Evolutionary conservation across 2,113 vertebrate species (phyloP).

Genomic region (Ascaphus truei): DNA sequence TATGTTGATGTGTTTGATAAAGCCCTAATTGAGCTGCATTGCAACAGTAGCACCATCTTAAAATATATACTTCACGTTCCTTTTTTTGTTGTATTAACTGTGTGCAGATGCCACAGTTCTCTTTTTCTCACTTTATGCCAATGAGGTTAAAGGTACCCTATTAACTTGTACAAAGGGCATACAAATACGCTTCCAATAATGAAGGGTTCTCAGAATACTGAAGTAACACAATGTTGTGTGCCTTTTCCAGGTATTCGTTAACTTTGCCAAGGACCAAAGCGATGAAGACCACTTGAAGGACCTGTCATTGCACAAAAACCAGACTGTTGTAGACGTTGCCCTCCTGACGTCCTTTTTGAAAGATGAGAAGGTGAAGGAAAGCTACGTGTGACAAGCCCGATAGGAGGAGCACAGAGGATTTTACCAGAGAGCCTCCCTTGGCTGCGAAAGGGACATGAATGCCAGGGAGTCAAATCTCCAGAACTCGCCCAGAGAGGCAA

Average conservation of each 20-base stretch:
- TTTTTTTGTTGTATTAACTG: too few species aligned
- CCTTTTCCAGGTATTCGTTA: slow-evolving; percentile 87
- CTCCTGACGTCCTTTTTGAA: slow-evolving; percentile 61
- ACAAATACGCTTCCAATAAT: too few species aligned
- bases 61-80: too few species aligned
- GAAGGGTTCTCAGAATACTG: too few species aligned
- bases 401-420: slow-evolving; percentile 38
- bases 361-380: slow-evolving; percentile 76
- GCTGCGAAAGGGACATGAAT: slow-evolving; percentile 41
- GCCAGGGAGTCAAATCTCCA: slow-evolving; percentile 46
- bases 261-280: slow-evolving; percentile 98
- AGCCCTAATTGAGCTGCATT: too few species aligned
- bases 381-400: slow-evolving; percentile 74
- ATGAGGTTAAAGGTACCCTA: too few species aligned
- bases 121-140: too few species aligned
- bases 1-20: too few species aligned
- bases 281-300: slow-evolving; percentile 92
- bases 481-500: slow-evolving; percentile 40
- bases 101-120: too few species aligned
- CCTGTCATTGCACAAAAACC: slow-evolving; percentile 79
- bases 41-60: too few species aligned
- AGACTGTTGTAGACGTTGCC: slow-evolving; percentile 70
- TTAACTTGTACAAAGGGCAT: too few species aligned
- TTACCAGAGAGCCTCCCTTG: slow-evolving; percentile 39
- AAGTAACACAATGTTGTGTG: background rate